Conservation (phyloP, 2,797 vertebrate species). For the Pangasius krempfi region DNA sequence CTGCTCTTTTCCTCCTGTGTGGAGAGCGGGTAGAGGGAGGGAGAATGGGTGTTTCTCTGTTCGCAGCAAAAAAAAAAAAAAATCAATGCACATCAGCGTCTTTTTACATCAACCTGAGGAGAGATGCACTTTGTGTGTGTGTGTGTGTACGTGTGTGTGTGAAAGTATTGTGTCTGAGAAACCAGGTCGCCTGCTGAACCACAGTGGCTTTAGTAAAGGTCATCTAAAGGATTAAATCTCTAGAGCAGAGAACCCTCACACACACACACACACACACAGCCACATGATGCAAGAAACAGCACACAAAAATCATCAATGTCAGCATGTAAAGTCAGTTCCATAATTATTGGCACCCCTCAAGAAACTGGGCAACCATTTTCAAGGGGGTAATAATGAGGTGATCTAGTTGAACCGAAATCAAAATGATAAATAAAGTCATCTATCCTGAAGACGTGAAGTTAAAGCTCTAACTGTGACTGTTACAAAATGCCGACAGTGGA, state of each 20-base stretch:
- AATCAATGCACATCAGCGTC: slow-evolving; percentile 26
- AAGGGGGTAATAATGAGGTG: background rate
- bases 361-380: background rate
- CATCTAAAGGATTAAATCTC: slow-evolving; percentile 22
- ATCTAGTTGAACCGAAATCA: background rate
- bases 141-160: slow-evolving; percentile 59
- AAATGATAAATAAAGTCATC: background rate
- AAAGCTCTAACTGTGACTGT: background rate
- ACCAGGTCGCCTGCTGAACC: slow-evolving; percentile 9
- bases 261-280: background rate
- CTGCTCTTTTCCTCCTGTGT: slow-evolving; percentile 12
- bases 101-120: slow-evolving; percentile 14
- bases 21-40: slow-evolving; percentile 36
- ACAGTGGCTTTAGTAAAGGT: slow-evolving; percentile 32
- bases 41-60: slow-evolving; percentile 54
- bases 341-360: background rate
- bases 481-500: background rate
- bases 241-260: background rate
- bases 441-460: background rate
- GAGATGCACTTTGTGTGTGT: slow-evolving; percentile 13
- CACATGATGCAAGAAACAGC: background rate
- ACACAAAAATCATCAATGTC: background rate
- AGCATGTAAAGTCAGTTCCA: background rate
- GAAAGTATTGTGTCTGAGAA: slow-evolving; percentile 19
- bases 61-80: background rate